phyloP scores from a whole-genome alignment of 2,888 invertebrate genomes.

The Rutpela maculata region DNA sequence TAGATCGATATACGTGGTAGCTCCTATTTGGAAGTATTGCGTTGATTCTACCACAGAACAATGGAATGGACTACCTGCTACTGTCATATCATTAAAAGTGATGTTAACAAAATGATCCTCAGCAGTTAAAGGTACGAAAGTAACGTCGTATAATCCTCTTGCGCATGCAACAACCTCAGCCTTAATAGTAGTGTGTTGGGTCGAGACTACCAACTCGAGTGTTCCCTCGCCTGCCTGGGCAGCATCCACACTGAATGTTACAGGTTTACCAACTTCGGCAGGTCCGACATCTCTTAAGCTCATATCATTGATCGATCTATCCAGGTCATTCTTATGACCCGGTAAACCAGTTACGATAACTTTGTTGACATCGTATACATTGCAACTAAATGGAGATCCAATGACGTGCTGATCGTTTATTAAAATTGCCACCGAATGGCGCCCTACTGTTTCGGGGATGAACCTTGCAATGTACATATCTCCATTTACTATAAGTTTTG shows the following conservation, averaged over 20 bases:
- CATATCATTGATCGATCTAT: constrained; percentile 66
- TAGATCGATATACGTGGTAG: constrained; percentile 77
- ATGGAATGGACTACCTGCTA: constrained; percentile 93
- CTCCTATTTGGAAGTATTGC: constrained; percentile 84
- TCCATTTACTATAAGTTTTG: constrained; percentile 80
- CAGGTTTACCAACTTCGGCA: constrained; percentile 87
- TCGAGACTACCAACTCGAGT: constrained; percentile 92
- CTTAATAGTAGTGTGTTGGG: constrained; percentile 91
- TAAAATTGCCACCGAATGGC: constrained; percentile 89
- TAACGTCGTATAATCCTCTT: constrained; percentile 93
- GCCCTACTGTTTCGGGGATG: constrained; percentile 90
- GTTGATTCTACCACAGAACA: constrained; percentile 82
- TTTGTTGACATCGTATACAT: constrained; percentile 93
- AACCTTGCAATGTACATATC: constrained; percentile 87
- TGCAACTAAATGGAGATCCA: constrained; percentile 95
- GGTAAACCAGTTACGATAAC: constrained; percentile 83
- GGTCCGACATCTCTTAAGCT: constrained; percentile 72
- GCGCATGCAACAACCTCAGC: constrained; percentile 90
- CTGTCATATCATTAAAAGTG: constrained; percentile 94
- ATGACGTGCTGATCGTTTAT: constrained; percentile 90
- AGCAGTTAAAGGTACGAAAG: constrained; percentile 92
- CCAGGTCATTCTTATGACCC: constrained; percentile 68
- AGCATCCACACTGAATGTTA: constrained; percentile 95
- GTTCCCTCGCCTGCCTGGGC: constrained; percentile 97
- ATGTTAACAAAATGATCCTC: constrained; percentile 94